Conservation (phyloP, 2,888 invertebrate species). For the Ecliptopera silaceata region DNA sequence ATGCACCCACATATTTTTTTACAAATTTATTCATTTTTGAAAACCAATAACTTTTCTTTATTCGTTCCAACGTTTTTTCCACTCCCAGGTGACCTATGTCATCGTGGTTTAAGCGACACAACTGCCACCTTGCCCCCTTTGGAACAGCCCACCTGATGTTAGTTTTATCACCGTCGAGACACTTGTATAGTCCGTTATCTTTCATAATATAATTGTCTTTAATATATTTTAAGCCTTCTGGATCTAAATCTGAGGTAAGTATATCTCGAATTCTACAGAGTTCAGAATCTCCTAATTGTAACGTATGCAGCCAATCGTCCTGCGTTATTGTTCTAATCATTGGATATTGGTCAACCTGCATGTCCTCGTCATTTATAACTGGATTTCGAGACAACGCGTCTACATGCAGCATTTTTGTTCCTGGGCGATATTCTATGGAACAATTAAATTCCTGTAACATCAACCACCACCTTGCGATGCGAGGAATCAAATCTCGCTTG, state of each 20-base stretch:
- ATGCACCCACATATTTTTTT: neutral
- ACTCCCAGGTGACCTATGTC: neutral
- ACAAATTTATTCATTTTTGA: neutral
- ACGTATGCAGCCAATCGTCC: slow-evolving; percentile 11
- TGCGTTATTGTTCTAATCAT: neutral
- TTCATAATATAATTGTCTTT: neutral
- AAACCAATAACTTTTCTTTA: neutral
- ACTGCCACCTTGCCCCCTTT: slow-evolving; percentile 9
- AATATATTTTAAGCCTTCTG: neutral
- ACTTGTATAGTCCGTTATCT: neutral
- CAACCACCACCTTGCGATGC: slow-evolving; percentile 7
- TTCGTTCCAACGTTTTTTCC: neutral
- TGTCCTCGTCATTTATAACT: neutral
- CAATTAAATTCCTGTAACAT: slow-evolving; percentile 2
- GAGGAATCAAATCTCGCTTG: slow-evolving; percentile 4
- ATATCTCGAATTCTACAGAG: slow-evolving; percentile 1
- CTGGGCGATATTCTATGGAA: slow-evolving; percentile 1
- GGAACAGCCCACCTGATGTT: neutral
- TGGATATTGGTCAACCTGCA: neutral
- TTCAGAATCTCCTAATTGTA: slow-evolving; percentile 11
- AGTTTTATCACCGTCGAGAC: neutral
- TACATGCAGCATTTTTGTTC: neutral
- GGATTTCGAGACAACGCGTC: slow-evolving; percentile 2
- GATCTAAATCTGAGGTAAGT: neutral
- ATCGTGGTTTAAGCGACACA: slow-evolving; percentile 7